A percentile compares a stretch with the other conserved stretches of the same genome.
Evolutionary conservation across 2,797 vertebrate genomes (phyloP).

Genomic region (Enteromius unitaeniatus): DNA sequence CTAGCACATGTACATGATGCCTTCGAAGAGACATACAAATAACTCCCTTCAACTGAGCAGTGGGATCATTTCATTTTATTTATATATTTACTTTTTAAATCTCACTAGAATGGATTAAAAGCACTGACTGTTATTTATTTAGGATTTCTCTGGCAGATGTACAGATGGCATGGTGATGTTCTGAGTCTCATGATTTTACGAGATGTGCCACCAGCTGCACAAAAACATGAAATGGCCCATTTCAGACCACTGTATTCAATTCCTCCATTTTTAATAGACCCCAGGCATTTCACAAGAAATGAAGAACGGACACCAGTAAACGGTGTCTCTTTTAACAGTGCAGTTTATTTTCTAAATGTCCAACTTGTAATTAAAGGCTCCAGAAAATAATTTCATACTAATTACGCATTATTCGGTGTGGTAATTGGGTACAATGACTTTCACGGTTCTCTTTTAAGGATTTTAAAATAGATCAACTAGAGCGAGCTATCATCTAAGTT

Average conservation of each 20-base stretch:
- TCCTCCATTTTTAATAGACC: slow-evolving; percentile 30
- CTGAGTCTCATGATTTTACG: neutral
- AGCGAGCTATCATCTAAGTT: neutral
- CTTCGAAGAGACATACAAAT: neutral
- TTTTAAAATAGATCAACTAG: neutral
- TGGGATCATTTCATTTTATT: neutral
- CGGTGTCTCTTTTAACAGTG: neutral
- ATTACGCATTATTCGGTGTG: neutral
- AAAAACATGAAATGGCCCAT: slow-evolving; percentile 18
- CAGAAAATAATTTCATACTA: slow-evolving; percentile 33
- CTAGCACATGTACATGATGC: too few relatives aligned
- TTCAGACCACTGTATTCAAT: slow-evolving; percentile 8
- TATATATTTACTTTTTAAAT: neutral
- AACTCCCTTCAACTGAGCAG: neutral
- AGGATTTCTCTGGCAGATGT: slow-evolving; percentile 16
- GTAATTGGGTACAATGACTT: slow-evolving; percentile 12
- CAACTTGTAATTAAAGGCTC: slow-evolving; percentile 2
- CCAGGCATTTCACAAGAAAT: neutral
- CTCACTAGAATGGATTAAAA: slow-evolving; percentile 8
- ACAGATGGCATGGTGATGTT: slow-evolving; percentile 35
- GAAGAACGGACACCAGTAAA: neutral
- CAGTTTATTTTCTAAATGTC: neutral
- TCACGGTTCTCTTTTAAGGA: slow-evolving; percentile 5
- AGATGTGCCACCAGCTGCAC: slow-evolving; percentile 26
- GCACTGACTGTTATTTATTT: slow-evolving; percentile 20